Evolutionary conservation across 2,888 invertebrate genomes (phyloP).

Genomic region (Cryptocephalus moraei): DNA sequence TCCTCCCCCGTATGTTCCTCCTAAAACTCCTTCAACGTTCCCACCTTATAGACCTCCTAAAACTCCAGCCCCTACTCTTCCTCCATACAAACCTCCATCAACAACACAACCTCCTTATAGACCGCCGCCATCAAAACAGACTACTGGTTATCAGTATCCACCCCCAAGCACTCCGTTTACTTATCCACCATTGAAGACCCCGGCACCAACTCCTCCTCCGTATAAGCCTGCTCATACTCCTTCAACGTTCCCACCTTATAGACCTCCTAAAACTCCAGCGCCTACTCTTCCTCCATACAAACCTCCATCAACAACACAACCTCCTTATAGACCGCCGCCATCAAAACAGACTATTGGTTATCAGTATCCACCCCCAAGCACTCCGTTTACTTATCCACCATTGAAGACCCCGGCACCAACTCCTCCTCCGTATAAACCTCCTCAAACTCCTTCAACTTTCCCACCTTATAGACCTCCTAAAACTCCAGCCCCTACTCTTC

Average conservation of each 20-base stretch:
- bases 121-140: slow-evolving; percentile 10
- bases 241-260: slow-evolving; percentile 6
- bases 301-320: not conserved
- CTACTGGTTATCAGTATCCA: not conserved
- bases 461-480: not conserved
- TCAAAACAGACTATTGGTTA: no score
- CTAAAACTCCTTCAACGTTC: not conserved
- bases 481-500: not conserved
- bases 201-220: slow-evolving; percentile 12
- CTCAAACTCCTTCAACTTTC: not conserved
- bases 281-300: not conserved
- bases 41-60: not conserved
- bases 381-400: slow-evolving; percentile 11
- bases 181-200: slow-evolving; percentile 6
- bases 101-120: slow-evolving; percentile 13
- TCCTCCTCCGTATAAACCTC: not conserved
- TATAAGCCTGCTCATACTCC: slow-evolving; percentile 11
- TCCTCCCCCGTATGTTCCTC: not conserved
- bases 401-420: slow-evolving; percentile 4
- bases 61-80: not conserved
- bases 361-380: no score
- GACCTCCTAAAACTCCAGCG: slow-evolving; percentile 7
- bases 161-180: not conserved
- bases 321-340: not conserved
- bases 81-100: slow-evolving; percentile 13